Evolutionary conservation across 2,888 invertebrate genomes (phyloP), one percentile per base, ranked within the genome.

Genomic region (Patella depressa): DNA sequence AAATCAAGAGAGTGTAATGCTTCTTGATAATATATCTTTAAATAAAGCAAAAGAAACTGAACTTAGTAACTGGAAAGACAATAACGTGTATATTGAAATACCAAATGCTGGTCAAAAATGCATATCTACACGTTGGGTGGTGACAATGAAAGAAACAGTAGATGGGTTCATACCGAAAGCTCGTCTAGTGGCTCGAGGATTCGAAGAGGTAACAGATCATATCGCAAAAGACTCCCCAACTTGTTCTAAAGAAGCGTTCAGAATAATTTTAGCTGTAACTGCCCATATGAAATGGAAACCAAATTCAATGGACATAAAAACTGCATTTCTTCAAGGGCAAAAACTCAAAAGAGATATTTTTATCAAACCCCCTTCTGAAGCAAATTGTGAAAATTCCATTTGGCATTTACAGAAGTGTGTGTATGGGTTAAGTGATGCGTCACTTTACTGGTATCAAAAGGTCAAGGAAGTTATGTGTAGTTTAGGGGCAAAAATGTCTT

Each of bases 151-250:
- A 55, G 72, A 72, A 45, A 76, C 19, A n/a, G 3, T 15, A n/a
- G 76, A 55, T 57, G 57, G 55, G 5, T 53, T 72, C 72, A 59
- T 72, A 17, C 53, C 71, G 15, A 76, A 76, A 29, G 76, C 72
- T 72, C 71, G 76, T 45, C 69, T 76, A 73, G 77, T 77, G 34
- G 77, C 77, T 57, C 54, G 77, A 57, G 77, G 77, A 3, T 77
- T 77, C 73, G 77, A 77, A 53, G 77, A 77, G 53, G 45, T 34
- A 59, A 73, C 15, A 9, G 65, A 53, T 55, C 15, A 76, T 24
- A 71, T 76, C 17, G 7, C 72, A 54, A 71, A 55, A 34, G 76
- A 76, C 54, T 76, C 76, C 3, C 76, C 76, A 71, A 76, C 76
- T 7, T 76, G 76, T 71, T 71, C 54, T 45, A 15, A 54, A 54